Conservation (phyloP, 2,797 vertebrate genomes). For the Argyrosomus regius region DNA sequence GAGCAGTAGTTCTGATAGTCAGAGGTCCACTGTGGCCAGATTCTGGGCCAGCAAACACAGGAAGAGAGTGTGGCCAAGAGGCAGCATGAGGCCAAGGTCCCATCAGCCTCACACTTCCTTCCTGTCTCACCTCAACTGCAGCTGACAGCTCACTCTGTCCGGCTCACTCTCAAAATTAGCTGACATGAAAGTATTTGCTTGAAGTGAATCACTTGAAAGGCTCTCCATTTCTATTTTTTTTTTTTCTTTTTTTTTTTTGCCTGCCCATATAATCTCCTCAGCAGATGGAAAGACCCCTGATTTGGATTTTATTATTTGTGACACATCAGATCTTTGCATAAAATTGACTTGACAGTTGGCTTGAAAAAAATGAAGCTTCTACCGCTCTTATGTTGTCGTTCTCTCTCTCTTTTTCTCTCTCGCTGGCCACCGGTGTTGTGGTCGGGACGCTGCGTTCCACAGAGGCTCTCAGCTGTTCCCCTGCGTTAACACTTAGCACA, state of each 20-base stretch:
- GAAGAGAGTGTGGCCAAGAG: conserved; percentile 55
- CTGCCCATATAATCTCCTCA: neutral
- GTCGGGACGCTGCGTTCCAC: conserved; percentile 64
- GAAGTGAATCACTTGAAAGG: conserved; percentile 11
- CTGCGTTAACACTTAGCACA: conserved; percentile 76
- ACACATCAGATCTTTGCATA: neutral
- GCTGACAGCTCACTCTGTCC: conserved; percentile 46
- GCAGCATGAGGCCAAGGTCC: conserved; percentile 58
- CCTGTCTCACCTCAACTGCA: conserved; percentile 54
- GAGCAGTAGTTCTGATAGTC: conserved; percentile 38
- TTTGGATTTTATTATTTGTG: conserved; percentile 18
- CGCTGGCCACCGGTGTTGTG: conserved; percentile 49
- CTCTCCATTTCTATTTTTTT: neutral
- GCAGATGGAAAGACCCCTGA: neutral
- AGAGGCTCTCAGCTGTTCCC: conserved; percentile 77
- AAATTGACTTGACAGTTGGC: conserved; percentile 1
- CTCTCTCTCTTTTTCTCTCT: conserved; percentile 5
- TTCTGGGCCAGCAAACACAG: conserved; percentile 60
- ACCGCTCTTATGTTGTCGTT: neutral
- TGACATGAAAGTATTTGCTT: conserved; percentile 34
- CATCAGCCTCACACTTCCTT: conserved; percentile 61
- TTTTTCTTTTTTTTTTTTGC: neutral
- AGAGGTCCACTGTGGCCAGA: conserved; percentile 27
- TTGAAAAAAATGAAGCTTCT: neutral
- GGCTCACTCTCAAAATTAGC: conserved; percentile 25